Conservation (phyloP, 2,113 vertebrate species). For the Ameiurus melas region DNA sequence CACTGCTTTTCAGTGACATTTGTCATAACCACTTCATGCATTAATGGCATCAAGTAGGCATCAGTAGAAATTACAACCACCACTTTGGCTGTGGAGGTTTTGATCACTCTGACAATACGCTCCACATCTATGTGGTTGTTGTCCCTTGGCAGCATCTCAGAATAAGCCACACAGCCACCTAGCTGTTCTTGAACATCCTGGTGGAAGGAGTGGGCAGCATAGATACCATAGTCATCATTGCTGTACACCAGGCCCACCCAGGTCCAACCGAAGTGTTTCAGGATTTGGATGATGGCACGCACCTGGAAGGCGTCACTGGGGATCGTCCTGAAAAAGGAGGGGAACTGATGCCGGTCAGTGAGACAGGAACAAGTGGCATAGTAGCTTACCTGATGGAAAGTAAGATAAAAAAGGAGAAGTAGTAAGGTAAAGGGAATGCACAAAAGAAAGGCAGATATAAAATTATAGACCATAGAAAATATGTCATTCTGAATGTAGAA, state of each 20-base stretch:
- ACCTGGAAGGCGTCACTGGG: constrained; percentile 62
- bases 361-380: constrained; percentile 58
- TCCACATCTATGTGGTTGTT: constrained; percentile 53
- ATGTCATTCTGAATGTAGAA: not conserved
- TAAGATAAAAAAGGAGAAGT: not conserved
- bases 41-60: constrained; percentile 32
- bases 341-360: constrained; percentile 50
- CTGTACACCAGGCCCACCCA: constrained; percentile 65
- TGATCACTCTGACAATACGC: constrained; percentile 63
- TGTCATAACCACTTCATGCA: not conserved
- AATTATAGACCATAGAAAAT: not conserved
- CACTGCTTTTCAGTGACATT: constrained; percentile 22
- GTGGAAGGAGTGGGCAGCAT: constrained; percentile 59
- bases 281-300: constrained; percentile 58
- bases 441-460: not conserved
- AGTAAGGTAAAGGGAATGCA: not conserved
- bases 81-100: constrained; percentile 56
- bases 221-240: constrained; percentile 65
- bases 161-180: constrained; percentile 64
- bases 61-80: constrained; percentile 47
- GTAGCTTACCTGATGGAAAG: constrained; percentile 55
- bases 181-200: constrained; percentile 51
- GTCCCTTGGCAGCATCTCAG: constrained; percentile 60
- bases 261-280: constrained; percentile 62
- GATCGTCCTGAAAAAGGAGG: constrained; percentile 61